Percentiles rank a stretch among this genome's conserved stretches.
Conservation (phyloP, 2,888 invertebrate species). For the Sesia bembeciformis region DNA sequence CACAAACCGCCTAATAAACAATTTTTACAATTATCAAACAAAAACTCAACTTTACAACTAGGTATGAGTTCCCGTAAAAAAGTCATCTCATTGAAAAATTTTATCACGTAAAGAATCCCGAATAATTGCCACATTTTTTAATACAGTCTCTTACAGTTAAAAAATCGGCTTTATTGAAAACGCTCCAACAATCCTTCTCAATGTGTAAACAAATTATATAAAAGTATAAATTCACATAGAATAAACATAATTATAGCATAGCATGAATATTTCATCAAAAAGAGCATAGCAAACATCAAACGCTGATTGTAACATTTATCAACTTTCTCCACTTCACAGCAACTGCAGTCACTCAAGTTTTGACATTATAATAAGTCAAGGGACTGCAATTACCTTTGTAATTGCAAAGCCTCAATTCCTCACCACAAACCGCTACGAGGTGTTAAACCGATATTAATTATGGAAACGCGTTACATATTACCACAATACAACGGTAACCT, state of each 20-base stretch:
- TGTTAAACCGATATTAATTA: constrained; percentile 35
- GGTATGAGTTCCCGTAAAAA: neutral
- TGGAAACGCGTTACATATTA: constrained; percentile 23
- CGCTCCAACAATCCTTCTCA: no score
- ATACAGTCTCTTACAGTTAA: no score
- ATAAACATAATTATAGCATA: no score
- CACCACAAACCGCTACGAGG: constrained; percentile 11
- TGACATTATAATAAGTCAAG: neutral
- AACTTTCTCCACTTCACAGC: neutral
- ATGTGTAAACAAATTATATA: no score
- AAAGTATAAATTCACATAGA: no score
- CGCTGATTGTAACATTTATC: neutral
- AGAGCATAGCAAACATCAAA: no score
- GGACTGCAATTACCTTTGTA: neutral
- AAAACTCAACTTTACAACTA: no score
- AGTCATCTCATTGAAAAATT: neutral
- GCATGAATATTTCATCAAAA: no score
- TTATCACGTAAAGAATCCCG: neutral
- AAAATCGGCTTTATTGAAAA: no score
- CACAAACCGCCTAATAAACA: no score
- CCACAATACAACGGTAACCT: no score
- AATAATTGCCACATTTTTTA: neutral
- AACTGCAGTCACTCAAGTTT: neutral
- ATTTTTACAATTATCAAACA: no score
- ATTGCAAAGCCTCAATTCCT: neutral